These are phyloP conservation scores for Phrynosoma platyrhinos DNA, from an alignment of 2,113 vertebrate genomes.

Conservation along the genomic window DNA sequence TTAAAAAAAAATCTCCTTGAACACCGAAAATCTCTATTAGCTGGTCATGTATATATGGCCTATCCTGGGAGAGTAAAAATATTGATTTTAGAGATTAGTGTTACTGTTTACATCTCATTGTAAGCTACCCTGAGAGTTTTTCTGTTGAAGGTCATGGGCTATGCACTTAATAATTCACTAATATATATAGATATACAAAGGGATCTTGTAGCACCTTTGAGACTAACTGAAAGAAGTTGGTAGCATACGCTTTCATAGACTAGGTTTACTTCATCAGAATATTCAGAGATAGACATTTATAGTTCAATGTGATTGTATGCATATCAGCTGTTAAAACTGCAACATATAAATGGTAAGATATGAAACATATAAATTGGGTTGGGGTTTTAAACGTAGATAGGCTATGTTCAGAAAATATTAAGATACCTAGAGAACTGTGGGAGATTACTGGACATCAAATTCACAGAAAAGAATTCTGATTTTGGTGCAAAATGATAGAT, in stretches of 20 bases:
- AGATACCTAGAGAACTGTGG: neutral
- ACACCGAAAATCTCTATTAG: too few relatives aligned
- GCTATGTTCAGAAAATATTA: neutral
- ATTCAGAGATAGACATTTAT: too few relatives aligned
- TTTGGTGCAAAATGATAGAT: neutral
- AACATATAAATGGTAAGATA: neutral
- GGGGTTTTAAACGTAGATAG: neutral
- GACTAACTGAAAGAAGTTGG: too few relatives aligned
- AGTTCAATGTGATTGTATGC: neutral
- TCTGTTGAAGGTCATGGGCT: neutral
- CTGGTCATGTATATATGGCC: too few relatives aligned
- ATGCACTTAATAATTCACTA: neutral
- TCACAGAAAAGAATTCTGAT: neutral
- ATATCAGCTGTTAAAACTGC: neutral
- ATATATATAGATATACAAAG: too few relatives aligned
- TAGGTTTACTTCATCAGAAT: too few relatives aligned
- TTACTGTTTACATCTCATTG: neutral
- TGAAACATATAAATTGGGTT: neutral
- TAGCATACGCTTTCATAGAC: too few relatives aligned
- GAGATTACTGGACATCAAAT: neutral
- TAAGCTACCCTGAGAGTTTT: neutral
- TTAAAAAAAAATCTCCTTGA: neutral
- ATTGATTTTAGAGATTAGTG: neutral
- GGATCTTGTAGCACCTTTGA: too few relatives aligned
- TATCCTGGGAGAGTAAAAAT: too few relatives aligned